Evolutionary conservation across 2,888 invertebrate genomes (phyloP), one percentile per base, ranked within the genome.

Genomic region (Lasiommata megera): DNA sequence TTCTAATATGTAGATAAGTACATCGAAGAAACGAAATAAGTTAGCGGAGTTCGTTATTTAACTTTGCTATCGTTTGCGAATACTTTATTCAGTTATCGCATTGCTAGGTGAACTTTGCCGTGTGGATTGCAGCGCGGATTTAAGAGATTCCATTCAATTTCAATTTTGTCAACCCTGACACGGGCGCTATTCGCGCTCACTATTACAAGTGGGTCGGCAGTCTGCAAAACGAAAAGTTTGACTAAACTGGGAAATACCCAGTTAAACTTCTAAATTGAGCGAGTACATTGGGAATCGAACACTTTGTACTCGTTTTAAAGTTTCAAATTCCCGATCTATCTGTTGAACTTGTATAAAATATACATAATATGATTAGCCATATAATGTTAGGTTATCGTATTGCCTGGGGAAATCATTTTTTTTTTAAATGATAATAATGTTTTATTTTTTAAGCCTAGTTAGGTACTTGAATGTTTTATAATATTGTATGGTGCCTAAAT

Each of bases 81-180:
- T 54, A 48, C 54, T 36, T 52, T 54, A n/a, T n/a, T n/a, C n/a
- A n/a, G n/a, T n/a, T n/a, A 58, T 61, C 43, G 60, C 60, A 58
- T 51, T 46, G 43, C 23, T 29, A 55, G 64, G 50, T 66, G 56
- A 61, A 61, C 64, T 56, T 63, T 62, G 63, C 62, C 56, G 60
- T 63, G 56, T 38, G 61, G 67, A 65, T 64, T 68, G 66, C 68
- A 65, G 63, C 60, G 54, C 67, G 68, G 71, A 73, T 75, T 77
- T 79, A 71, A 73, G 72, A 73, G 70, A 77, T 77, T 70, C 70
- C 50, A 74, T 79, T 77, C 68, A 70, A 69, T 76, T 80, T 76
- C 72, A 73, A 76, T 80, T 77, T 79, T 76, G 73, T 71, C 67
- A 69, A 71, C 67, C 66, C 70, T 66, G 68, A 66, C 69, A 64